Evolutionary conservation across 30 jellyfish, hydroid and myxozoan species (phyloP).

Genomic region (Hydractinia symbiolongicarpus): DNA sequence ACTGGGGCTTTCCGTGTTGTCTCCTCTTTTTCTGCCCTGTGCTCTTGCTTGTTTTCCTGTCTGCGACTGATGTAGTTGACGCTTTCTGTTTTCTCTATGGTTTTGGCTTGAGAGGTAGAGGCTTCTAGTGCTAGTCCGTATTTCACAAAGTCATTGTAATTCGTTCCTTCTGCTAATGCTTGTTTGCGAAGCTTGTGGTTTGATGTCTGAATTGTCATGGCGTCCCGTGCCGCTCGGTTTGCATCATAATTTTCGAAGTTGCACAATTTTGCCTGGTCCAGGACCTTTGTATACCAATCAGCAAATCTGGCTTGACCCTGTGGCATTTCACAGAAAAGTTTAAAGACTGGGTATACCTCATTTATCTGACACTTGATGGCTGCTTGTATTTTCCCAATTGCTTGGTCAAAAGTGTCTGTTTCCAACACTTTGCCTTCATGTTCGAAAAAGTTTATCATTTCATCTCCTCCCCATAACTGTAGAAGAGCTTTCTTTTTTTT

Average conservation of each 20-base stretch:
- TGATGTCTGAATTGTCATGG: constrained; percentile 23
- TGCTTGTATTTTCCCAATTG: constrained; percentile 5
- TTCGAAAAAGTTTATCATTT: too few relatives aligned
- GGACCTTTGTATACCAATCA: constrained; percentile 10
- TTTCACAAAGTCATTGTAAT: too few relatives aligned
- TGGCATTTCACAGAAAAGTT: constrained; percentile 25
- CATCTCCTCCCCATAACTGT: constrained; percentile 22
- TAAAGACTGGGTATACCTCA: constrained; percentile 18
- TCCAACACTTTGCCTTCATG: constrained; percentile 22
- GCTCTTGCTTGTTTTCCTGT: too few relatives aligned
- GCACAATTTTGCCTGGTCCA: too few relatives aligned
- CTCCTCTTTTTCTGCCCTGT: too few relatives aligned
- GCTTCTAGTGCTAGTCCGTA: too few relatives aligned
- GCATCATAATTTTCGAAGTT: too few relatives aligned
- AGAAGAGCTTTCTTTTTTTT: constrained; percentile 17
- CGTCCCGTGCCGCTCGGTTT: constrained; percentile 28
- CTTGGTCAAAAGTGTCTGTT: constrained; percentile 16
- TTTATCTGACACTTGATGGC: neutral
- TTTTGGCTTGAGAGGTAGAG: too few relatives aligned
- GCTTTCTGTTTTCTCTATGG: too few relatives aligned
- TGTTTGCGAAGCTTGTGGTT: constrained; percentile 22
- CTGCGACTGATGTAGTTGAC: too few relatives aligned
- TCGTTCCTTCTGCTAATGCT: too few relatives aligned
- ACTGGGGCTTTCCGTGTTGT: too few relatives aligned
- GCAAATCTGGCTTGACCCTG: constrained; percentile 8